A percentile compares a stretch with the other conserved stretches of the same genome.
phyloP scores from a whole-genome alignment of 2,888 invertebrate genomes.

The Aspidapion aeneum region DNA sequence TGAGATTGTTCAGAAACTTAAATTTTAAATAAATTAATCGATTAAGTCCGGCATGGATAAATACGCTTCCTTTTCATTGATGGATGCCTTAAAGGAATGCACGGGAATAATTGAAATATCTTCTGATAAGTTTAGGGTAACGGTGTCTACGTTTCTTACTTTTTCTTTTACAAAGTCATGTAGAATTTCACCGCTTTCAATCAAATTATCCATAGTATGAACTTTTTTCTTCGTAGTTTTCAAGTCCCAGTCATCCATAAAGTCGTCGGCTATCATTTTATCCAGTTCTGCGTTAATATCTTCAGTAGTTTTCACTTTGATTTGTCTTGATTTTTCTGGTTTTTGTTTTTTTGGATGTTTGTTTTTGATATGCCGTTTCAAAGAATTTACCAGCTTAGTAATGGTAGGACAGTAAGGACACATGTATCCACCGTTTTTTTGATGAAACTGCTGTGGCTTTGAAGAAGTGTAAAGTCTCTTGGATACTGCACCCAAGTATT shows the following conservation, averaged over 20 bases:
- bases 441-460: not conserved
- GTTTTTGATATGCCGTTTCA: slow-evolving; percentile 40
- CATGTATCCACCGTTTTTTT: slow-evolving; percentile 14
- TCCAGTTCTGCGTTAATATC: slow-evolving; percentile 8
- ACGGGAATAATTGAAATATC: slow-evolving; percentile 2
- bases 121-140: slow-evolving; percentile 21
- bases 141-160: slow-evolving; percentile 30
- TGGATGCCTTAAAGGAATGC: not conserved
- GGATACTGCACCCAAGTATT: slow-evolving; percentile 31
- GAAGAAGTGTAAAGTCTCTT: slow-evolving; percentile 24
- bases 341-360: slow-evolving; percentile 35
- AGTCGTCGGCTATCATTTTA: slow-evolving; percentile 12
- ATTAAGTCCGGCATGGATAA: slow-evolving; percentile 46
- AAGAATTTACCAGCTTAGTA: slow-evolving; percentile 42
- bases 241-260: slow-evolving; percentile 32
- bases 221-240: slow-evolving; percentile 34
- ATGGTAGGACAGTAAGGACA: slow-evolving; percentile 41
- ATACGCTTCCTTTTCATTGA: slow-evolving; percentile 34
- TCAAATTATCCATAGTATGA: slow-evolving; percentile 28
- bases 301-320: slow-evolving; percentile 12
- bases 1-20: no score
- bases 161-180: slow-evolving; percentile 31
- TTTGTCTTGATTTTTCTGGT: not conserved
- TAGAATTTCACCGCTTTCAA: slow-evolving; percentile 28
- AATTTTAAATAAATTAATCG: no score